A percentile compares a stretch with the other conserved stretches of the same genome.
These are phyloP conservation scores for Psophia crepitans DNA, from an alignment of 2,113 vertebrate genomes.

Conservation along the genomic window DNA sequence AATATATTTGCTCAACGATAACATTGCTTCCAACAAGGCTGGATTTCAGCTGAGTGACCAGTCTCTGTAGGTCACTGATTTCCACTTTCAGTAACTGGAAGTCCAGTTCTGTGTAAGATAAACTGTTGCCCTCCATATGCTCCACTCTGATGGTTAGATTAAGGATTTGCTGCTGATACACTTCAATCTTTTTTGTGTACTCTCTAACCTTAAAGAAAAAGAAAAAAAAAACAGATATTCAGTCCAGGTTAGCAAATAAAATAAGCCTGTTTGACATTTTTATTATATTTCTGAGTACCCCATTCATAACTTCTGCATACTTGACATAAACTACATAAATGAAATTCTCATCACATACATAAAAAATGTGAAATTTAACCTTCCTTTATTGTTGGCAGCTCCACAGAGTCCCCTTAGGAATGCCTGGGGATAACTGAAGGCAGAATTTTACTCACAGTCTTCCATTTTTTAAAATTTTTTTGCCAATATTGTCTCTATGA, in stretches of 20 bases:
- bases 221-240: neutral
- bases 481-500: conserved; percentile 26
- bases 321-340: neutral
- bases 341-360: neutral
- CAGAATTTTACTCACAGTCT: conserved; percentile 12
- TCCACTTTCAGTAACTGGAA: conserved; percentile 75
- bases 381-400: neutral
- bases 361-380: conserved; percentile 17
- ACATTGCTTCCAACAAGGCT: conserved; percentile 65
- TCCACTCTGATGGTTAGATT: conserved; percentile 78
- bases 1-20: conserved; percentile 69
- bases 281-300: neutral
- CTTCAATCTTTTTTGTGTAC: conserved; percentile 72
- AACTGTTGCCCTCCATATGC: conserved; percentile 71
- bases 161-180: conserved; percentile 76
- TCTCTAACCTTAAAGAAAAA: conserved; percentile 73
- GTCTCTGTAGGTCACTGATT: conserved; percentile 72
- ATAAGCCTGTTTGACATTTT: neutral
- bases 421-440: conserved; percentile 1
- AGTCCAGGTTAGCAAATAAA: neutral
- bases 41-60: conserved; percentile 70
- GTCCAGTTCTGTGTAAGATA: conserved; percentile 74
- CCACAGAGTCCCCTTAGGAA: neutral
- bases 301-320: neutral
- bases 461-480: conserved; percentile 25